Evolutionary conservation across 2,888 invertebrate genomes (phyloP), one percentile per base, ranked within the genome.

Genomic region (Campaea margaritaria): DNA sequence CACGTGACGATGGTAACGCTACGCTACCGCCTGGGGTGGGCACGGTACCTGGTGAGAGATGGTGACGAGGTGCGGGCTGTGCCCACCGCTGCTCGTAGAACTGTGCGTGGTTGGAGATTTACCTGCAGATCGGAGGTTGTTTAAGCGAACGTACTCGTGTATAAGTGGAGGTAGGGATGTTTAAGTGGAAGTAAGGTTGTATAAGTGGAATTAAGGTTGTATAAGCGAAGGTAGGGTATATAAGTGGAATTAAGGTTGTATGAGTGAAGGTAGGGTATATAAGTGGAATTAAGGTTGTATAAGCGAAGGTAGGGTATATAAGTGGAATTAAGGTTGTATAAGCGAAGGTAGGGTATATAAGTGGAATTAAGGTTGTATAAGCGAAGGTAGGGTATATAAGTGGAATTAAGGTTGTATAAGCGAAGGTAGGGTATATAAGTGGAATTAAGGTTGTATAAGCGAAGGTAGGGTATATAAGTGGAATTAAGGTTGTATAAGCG

Each of bases 101-200:
- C 78, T 75, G 39, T 85, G 86, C 64, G 85, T 76, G 0, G 91
- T 91, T 0, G 91, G 91, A 0, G 91, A 91, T 81, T 91, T 90
- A 68, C 91, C 91, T 91, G 75, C 52, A 59, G 1, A 14, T 5
- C 4, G 13, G 14, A 39, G 39, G 8, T 13, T 13, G 12, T 39
- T 2, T 39, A 36, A 36, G n/a, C n/a, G 10, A 9, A 2, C 12
- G 36, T n/a, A 12, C 5, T 3, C 1, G 34, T 34, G 21, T 21
- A 21, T 34, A 11, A 34, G 11, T 9, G 34, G 34, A 9, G 11
- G 5, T 11, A 34, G 2, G 9, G 5, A 5, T 9, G 11, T 34
- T 1, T 11, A 34, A 34, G 34, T 34, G 8, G 21, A 1, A 34
- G 3, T 11, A 13, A 14, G 14, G 12, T 21, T 21, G 21, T 21